Evolutionary conservation across 2,888 invertebrate species (phyloP), one percentile per base, ranked within the genome.

Genomic region (Cheilosia grossa): DNA sequence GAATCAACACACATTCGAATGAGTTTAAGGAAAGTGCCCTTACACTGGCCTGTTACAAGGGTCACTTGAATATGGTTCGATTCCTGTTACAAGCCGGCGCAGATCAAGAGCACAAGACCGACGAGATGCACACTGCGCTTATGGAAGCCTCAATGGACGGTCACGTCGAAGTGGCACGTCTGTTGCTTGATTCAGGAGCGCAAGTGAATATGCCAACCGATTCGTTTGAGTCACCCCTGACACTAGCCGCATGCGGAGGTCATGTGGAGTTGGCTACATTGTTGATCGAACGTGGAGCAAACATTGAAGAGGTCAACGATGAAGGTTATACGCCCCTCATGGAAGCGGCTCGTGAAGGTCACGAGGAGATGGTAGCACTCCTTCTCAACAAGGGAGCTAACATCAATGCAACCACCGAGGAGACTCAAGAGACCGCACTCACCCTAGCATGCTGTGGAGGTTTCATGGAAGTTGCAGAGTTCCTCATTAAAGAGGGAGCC

Each of bases 131-230:
- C 93, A 99, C 99, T 30, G 99, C 99, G 54, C 93, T 99, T 54
- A 99, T 99, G 99, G 99, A 99, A 93, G 99, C 99, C 67, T 98
- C 98, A 82, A 99, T 99, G 99, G 99, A 99, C 92, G 99, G 99
- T 0, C 99, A 99, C 91, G 98, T 99, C 0, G 99, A 99, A 93
- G 99, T 99, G 59, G 99, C 99, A 9, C 93, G 98, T 88, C 93
- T 99, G 87, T 93, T 99, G 87, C 93, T 99, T 19, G 98, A 99
- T 93, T 98, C 98, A 27, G 99, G 99, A 86, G 99, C 99, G 67
- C 99, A 99, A 94, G 94, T 94, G 87, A 99, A 99, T 93, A 98
- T 99, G 98, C 99, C 99, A 72, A 98, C 98, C 63, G 99, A 99
- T 92, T 98, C 99, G 92, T 99, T 99, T 93, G 99, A 99, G 93